Evolutionary conservation across 35 echinoderm and acorn worm genomes (phyloP), one percentile per base, ranked within the genome.

Genomic region (Chiridota heheva): DNA sequence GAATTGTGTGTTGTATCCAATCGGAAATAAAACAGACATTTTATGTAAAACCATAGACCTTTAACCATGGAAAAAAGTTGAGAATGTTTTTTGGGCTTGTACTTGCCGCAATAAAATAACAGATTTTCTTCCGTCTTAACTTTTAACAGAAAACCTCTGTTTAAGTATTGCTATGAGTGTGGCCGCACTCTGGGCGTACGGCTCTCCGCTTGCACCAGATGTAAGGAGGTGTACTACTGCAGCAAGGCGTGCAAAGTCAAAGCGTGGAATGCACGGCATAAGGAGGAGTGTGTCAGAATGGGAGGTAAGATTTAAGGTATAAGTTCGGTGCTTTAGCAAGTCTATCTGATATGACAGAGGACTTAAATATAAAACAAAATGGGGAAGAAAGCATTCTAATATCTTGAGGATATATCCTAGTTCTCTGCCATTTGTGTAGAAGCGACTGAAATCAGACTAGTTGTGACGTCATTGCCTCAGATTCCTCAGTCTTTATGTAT

Each of bases 91-190:
- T n/a, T n/a, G n/a, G n/a, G n/a, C n/a, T n/a, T n/a, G n/a, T n/a
- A n/a, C n/a, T n/a, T n/a, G n/a, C n/a, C n/a, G n/a, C n/a, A n/a
- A n/a, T n/a, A n/a, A n/a, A n/a, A n/a, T n/a, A n/a, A n/a, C n/a
- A n/a, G n/a, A n/a, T n/a, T n/a, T n/a, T n/a, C n/a, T n/a, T n/a
- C n/a, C n/a, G n/a, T n/a, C n/a, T n/a, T n/a, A n/a, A n/a, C n/a
- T n/a, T n/a, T n/a, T n/a, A n/a, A 73, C 83, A 97, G 93, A 41
- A 97, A 97, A 37, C 93, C 93, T 0, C 71, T 97, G 55, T 91
- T 97, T 36, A 91, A 91, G 36, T 91, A 97, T 81, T 97, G 93
- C 58, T 97, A 97, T 55, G 93, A 97, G 73, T 97, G 93, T 75
- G 93, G 93, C 22, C 60, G 93, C 0, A 69, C 80, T 1, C 70